These are phyloP conservation scores for Himalopsyche kuldschensis DNA, from an alignment of 2,888 invertebrate genomes.

Conservation along the genomic window DNA sequence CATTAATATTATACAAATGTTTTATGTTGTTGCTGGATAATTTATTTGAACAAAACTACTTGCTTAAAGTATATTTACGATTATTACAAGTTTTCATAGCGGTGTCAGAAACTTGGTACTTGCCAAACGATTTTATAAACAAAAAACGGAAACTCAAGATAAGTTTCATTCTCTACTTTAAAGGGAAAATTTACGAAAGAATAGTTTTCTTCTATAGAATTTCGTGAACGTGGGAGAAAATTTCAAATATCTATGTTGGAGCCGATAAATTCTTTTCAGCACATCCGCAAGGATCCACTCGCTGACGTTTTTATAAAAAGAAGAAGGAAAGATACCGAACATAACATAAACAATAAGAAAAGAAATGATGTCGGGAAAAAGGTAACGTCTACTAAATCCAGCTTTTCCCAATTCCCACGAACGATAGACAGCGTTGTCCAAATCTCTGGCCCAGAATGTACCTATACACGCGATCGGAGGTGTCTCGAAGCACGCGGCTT, in stretches of 20 bases:
- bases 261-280: neutral
- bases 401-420: neutral
- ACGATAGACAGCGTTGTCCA: neutral
- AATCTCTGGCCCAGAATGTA: neutral
- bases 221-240: too few relatives aligned
- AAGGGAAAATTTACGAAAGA: too few relatives aligned
- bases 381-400: neutral
- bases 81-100: too few relatives aligned
- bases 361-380: neutral
- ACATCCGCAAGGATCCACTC: neutral
- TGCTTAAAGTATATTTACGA: too few relatives aligned
- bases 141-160: too few relatives aligned
- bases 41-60: too few relatives aligned
- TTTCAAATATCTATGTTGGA: neutral
- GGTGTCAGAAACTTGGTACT: too few relatives aligned
- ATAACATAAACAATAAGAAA: neutral
- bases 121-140: too few relatives aligned
- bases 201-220: too few relatives aligned
- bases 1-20: too few relatives aligned
- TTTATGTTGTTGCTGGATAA: too few relatives aligned
- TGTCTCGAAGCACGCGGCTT: neutral
- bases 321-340: neutral
- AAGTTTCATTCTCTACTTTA: too few relatives aligned
- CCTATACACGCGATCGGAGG: neutral
- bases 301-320: neutral